These are phyloP conservation scores for Athene cunicularia DNA, from an alignment of 2,113 vertebrate genomes.

Conservation along the genomic window DNA sequence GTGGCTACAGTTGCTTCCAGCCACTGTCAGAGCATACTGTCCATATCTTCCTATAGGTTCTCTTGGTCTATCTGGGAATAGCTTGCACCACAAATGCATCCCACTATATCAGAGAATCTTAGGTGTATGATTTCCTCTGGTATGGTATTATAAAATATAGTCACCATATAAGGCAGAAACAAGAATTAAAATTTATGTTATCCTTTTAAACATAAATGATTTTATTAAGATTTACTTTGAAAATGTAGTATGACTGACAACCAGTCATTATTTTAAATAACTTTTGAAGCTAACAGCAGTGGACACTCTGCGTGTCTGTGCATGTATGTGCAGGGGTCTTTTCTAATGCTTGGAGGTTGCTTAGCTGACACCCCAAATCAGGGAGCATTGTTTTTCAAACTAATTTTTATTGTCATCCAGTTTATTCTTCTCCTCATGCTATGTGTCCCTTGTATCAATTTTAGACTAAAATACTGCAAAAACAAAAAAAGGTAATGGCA, in stretches of 20 bases:
- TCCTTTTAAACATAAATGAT: not conserved
- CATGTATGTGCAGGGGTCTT: not conserved
- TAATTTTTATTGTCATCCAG: slow-evolving; percentile 81
- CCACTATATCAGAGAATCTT: not conserved
- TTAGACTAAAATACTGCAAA: slow-evolving; percentile 81
- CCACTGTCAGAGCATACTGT: not conserved
- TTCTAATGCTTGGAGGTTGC: slow-evolving; percentile 7
- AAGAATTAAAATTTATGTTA: slow-evolving; percentile 17
- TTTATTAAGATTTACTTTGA: slow-evolving; percentile 43
- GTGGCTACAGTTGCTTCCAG: not conserved
- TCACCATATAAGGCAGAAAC: not conserved
- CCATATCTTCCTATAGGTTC: not conserved
- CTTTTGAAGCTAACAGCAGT: not conserved
- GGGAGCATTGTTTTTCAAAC: slow-evolving; percentile 56
- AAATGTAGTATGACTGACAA: not conserved
- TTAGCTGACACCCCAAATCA: slow-evolving; percentile 38
- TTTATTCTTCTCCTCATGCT: slow-evolving; percentile 83
- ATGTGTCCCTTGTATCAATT: slow-evolving; percentile 80
- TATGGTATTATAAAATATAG: not conserved
- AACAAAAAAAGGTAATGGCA: slow-evolving; percentile 85
- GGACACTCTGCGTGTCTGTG: not conserved
- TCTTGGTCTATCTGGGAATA: not conserved
- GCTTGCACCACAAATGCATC: not conserved
- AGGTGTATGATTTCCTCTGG: not conserved
- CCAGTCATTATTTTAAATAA: slow-evolving; percentile 38